Evolutionary conservation across 2,797 vertebrate genomes (phyloP), one percentile per base, ranked within the genome.

Genomic region (Phalloptychus januarius): DNA sequence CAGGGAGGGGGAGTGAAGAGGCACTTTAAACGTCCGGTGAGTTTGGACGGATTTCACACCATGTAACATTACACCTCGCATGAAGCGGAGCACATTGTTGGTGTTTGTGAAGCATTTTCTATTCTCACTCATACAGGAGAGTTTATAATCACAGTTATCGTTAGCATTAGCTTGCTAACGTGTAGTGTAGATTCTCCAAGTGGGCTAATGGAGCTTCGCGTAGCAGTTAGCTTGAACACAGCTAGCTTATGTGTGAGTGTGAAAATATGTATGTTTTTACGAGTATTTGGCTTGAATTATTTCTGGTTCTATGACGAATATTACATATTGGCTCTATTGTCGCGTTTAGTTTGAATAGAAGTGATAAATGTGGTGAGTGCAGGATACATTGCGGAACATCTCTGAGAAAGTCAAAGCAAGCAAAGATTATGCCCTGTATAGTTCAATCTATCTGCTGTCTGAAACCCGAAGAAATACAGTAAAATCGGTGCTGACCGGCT

Each of bases 1-100:
- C 87, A 85, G 92, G 91, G 91, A 91, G 91, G 91, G 83, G 85
- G 91, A 88, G 88, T 73, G 81, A 77, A 92, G 85, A 86, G 92
- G 92, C 90, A 83, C 81, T 85, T 71, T 52, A 79, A 91, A 83
- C 90, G 88, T 90, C 86, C 83, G 93, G 95, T 96, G 78, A 94
- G 95, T 93, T 79, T 56, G 78, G 52, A 79, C 86, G 87, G 74
- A 80, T 79, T 81, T 75, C 7, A 11, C 3, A 31, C 71, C 28
- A 74, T 82, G 25, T 33, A 33, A 71, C 20, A 0, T 40, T 0
- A 31, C 58, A 38, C 50, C 25, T 58, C 1, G 42, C 2, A 33
- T 79, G 77, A 69, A 46, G 6, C 0, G 0, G n/a, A 44, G 3
- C 25, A 2, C 10, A 2, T 7, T 3, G 15, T 33, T 12, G 45